Evolutionary conservation across 2,888 invertebrate species (phyloP), one percentile per base, ranked within the genome.

Genomic region (Onchidella celtica): DNA sequence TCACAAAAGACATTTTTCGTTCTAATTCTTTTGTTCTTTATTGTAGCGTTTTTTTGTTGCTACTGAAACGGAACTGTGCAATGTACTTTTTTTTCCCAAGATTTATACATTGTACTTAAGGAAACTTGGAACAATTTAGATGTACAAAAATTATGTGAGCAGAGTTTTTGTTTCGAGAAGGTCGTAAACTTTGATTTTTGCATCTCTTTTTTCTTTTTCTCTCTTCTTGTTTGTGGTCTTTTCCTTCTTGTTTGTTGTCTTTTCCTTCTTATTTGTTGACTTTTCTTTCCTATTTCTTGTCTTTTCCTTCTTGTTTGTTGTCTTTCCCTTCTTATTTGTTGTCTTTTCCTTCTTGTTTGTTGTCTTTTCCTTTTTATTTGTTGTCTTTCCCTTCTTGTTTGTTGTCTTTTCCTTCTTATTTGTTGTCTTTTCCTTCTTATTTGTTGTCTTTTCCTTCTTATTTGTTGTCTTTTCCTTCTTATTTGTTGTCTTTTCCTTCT

Each of bases 181-280:
- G n/a, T n/a, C n/a, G n/a, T n/a, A n/a, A n/a, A n/a, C n/a, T n/a
- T n/a, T n/a, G n/a, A n/a, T 77, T 24, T 68, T 47, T 68, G 6
- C 57, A 47, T 77, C 57, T 78, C 61, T 59, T n/a, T 59, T 17
- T 70, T 27, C 29, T 27, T 47, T 2, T 69, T n/a, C 57, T 29
- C 69, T 32, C 57, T 27, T 78, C 69, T 78, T 57, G 38, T 68
- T 70, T 70, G 69, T 34, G 59, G 38, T 59, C 61, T 59, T 38
- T 59, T 57, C 70, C 61, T 59, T 57, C 57, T 38, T 78, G n/a
- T 68, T 57, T 65, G 59, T 47, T 17, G 24, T 38, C 40, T 27
- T 47, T 14, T 59, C 24, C 40, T 27, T 47, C 24, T 66, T 47
- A 47, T 38, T 36, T 38, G 40, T 21, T 47, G 27, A 21, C 11